Percentiles rank a stretch among this genome's conserved stretches.
Conservation (phyloP, 2,797 vertebrate species). For the Valencia hispanica region DNA sequence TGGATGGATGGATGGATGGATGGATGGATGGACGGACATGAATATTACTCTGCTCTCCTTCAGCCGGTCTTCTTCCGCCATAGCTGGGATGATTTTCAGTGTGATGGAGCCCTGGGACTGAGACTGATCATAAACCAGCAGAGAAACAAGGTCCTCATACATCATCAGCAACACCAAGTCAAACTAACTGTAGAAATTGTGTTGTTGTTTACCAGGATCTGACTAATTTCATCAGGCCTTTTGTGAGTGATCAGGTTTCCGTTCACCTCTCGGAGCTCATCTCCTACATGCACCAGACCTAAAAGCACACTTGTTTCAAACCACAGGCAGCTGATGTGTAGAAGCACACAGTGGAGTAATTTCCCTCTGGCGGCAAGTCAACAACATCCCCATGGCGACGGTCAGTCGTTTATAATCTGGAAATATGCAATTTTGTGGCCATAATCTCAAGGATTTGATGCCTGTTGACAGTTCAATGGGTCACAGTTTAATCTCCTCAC, state of each 20-base stretch:
- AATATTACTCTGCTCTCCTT: conserved; percentile 89
- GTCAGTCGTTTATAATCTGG: conserved; percentile 62
- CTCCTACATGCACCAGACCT: conserved; percentile 95
- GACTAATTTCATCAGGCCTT: conserved; percentile 93
- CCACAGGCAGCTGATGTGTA: not conserved
- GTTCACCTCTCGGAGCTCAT: conserved; percentile 94
- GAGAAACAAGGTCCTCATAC: not conserved
- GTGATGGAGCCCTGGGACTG: conserved; percentile 96
- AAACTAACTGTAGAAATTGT: not conserved
- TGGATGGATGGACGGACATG: not conserved
- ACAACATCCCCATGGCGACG: conserved; percentile 58
- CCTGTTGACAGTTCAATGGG: conserved; percentile 58
- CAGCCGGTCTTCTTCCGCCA: conserved; percentile 89
- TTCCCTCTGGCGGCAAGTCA: conserved; percentile 5
- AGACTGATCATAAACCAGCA: conserved; percentile 76
- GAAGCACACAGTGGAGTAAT: not conserved
- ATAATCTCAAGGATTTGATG: conserved; percentile 78
- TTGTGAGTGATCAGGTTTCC: conserved; percentile 90
- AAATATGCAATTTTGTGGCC: conserved; percentile 72
- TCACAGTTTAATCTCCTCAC: conserved; percentile 66
- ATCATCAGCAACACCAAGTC: not conserved
- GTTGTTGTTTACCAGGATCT: conserved; percentile 85
- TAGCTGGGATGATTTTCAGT: conserved; percentile 92
- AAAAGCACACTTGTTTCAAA: not conserved
- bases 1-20: not conserved